Base-by-base conservation (phyloP, 1,140 invertebrate genomes). In the Trachelipus rathkii region DNA sequence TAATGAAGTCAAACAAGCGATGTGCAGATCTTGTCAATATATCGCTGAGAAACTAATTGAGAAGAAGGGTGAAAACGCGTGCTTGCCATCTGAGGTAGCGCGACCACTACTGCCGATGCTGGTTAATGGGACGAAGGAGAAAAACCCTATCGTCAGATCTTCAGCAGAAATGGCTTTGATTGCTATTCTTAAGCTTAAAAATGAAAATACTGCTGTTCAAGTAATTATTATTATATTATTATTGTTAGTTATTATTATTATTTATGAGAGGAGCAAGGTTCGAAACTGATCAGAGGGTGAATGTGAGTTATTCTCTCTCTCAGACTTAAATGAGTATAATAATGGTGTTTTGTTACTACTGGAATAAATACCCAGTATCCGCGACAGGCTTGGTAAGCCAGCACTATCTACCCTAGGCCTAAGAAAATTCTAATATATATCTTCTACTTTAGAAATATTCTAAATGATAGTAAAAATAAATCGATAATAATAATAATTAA, bases 91-190 rank as follows among this genome's bases (percentile, higher is more conserved):
- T 15, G 92, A 93, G 81, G 84, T 95, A 75, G 86, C 95, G 45
- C 93, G 91, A 83, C 84, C 90, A 19, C 85, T 96, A 72, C 85
- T 98, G 73, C 95, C 95, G 8, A 93, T 93, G 86, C 86, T 98
- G 76, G 95, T 98, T 1, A 98, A 97, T 87, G 96, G 96, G 74
- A 97, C 95, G 23, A 98, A 98, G 86, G 96, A 98, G 86, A 98
- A 97, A 85, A 98, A 98, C 86, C 91, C 93, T 23, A 92, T 94
- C 82, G 96, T 99, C 4, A 93, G 94, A 84, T 92, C 93, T 0
- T 94, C 95, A 85, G 94, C 95, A 76, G 96, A 98, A 88, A 89
- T 93, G 79, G 95, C 96, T 11, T 87, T 98, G 24, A 90, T 97
- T 66, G 89, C 91, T 70, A 88, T 98, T 77, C 87, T 98, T 50